These are phyloP conservation scores for Aplodontia rufa DNA, from an alignment of 2,113 vertebrate genomes.

Conservation along the genomic window DNA sequence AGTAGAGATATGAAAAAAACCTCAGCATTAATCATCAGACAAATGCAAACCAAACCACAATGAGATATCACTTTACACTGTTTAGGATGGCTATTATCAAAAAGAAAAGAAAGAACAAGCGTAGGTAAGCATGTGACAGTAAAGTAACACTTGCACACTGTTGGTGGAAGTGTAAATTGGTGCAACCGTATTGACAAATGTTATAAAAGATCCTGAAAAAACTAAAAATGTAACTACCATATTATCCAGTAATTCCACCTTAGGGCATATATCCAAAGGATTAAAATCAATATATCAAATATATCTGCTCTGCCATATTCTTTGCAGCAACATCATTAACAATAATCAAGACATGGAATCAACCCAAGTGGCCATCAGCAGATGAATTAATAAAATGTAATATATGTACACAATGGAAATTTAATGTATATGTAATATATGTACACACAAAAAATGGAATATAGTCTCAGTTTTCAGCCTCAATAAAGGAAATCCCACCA, in stretches of 20 bases:
- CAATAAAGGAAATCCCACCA: background rate
- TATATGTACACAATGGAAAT: background rate
- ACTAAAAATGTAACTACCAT: background rate
- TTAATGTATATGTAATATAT: too few relatives aligned
- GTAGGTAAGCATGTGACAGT: background rate
- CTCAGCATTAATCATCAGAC: background rate
- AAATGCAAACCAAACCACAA: background rate
- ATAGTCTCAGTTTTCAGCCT: background rate
- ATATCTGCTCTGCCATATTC: background rate
- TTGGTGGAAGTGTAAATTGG: background rate
- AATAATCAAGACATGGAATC: background rate
- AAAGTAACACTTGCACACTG: background rate
- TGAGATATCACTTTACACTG: background rate
- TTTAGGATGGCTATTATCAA: too few relatives aligned
- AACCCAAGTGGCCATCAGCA: background rate
- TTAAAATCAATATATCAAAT: background rate
- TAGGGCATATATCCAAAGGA: background rate
- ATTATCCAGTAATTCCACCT: background rate
- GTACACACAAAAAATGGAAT: background rate
- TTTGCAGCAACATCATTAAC: background rate
- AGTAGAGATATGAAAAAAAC: too few relatives aligned
- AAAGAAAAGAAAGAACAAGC: background rate
- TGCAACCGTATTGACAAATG: background rate
- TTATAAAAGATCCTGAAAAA: background rate
- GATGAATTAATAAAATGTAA: background rate